A percentile compares a stretch with the other conserved stretches of the same genome.
phyloP scores from a whole-genome alignment of 1,140 invertebrate species.

The Leptopilina clavipes region DNA sequence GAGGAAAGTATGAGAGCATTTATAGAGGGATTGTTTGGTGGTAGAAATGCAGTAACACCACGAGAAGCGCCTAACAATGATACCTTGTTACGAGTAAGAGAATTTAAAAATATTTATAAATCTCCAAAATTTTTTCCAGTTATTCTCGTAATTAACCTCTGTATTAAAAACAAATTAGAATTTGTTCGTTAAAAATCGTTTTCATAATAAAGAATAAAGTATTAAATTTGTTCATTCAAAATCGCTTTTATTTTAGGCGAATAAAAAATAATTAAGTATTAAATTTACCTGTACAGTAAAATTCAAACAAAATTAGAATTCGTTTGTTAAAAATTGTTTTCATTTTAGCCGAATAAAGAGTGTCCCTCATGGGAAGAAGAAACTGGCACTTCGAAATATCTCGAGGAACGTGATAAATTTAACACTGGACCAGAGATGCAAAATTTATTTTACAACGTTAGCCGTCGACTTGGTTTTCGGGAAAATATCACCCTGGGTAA shows the following conservation, averaged over 20 bases:
- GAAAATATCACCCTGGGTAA: slow-evolving; percentile 47
- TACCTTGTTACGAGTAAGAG: slow-evolving; percentile 61
- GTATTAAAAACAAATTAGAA: too few species aligned
- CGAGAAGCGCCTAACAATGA: slow-evolving; percentile 57
- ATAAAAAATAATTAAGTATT: too few species aligned
- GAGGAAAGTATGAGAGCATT: slow-evolving; percentile 65
- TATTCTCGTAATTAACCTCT: too few species aligned
- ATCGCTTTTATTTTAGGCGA: too few species aligned
- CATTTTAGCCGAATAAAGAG: slow-evolving; percentile 59
- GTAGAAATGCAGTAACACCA: slow-evolving; percentile 47
- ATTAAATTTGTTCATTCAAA: too few species aligned
- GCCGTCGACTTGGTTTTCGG: slow-evolving; percentile 69
- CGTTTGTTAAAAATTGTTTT: not conserved
- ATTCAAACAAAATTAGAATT: too few species aligned
- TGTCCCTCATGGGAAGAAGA: slow-evolving; percentile 59
- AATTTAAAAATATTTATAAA: not conserved
- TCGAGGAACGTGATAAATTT: slow-evolving; percentile 67
- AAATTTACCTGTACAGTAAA: too few species aligned
- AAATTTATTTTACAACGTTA: slow-evolving; percentile 68
- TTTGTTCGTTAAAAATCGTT: too few species aligned
- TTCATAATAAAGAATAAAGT: too few species aligned
- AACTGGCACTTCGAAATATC: slow-evolving; percentile 51
- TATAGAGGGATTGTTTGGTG: slow-evolving; percentile 66
- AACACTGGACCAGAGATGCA: slow-evolving; percentile 65
- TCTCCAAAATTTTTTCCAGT: not conserved